Percentiles rank a stretch among this genome's conserved stretches.
Evolutionary conservation across 1,140 invertebrate species (phyloP).

Genomic region (Procambarus clarkii): DNA sequence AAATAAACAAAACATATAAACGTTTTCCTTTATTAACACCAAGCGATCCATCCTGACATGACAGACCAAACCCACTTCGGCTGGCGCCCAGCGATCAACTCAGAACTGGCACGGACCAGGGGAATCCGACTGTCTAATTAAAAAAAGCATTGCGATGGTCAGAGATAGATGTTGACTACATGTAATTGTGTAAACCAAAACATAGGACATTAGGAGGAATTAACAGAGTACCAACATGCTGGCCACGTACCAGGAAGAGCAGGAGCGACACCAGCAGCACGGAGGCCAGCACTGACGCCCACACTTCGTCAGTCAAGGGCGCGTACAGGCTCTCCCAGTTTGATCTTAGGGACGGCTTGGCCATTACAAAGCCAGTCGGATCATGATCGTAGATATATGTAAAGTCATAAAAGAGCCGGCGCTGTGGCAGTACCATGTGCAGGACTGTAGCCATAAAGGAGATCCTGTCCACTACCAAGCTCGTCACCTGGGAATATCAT

Average conservation of each 20-base stretch:
- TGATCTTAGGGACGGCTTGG: not conserved
- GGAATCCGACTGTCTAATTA: too few species aligned
- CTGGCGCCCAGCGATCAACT: too few species aligned
- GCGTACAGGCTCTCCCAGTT: not conserved
- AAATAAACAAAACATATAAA: too few species aligned
- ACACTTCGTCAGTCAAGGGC: not conserved
- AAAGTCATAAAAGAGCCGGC: not conserved
- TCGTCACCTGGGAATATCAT: not conserved
- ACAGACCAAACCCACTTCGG: too few species aligned
- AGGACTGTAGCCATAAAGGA: not conserved
- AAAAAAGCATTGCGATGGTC: too few species aligned
- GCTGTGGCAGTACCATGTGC: not conserved
- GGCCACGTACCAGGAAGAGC: not conserved
- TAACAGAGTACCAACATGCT: too few species aligned
- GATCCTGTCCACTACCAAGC: not conserved
- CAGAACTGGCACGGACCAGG: too few species aligned
- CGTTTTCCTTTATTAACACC: too few species aligned
- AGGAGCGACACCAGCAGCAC: not conserved
- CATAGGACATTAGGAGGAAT: too few species aligned
- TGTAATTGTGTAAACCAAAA: too few species aligned
- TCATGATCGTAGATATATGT: not conserved
- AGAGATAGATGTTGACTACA: too few species aligned
- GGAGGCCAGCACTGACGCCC: not conserved
- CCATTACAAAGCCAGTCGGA: not conserved
- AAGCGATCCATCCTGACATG: too few species aligned